A percentile compares a stretch with the other conserved stretches of the same genome.
These are phyloP conservation scores for Zoanthus solanderi DNA, from an alignment of 92 coral and sea anemone genomes.

Conservation along the genomic window DNA sequence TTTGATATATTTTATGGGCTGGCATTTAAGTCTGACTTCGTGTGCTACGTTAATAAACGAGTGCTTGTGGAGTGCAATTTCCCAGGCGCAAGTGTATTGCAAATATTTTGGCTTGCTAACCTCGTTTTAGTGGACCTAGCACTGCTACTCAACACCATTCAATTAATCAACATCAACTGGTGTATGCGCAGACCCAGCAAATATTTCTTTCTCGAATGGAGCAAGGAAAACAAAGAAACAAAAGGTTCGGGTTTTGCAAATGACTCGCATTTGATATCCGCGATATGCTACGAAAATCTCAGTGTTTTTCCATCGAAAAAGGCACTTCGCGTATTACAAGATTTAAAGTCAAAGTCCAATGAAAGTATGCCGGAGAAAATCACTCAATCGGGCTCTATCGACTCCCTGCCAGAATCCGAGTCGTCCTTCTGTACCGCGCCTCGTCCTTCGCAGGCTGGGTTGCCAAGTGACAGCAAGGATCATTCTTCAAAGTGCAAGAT, in stretches of 20 bases:
- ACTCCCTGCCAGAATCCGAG: constrained; percentile 36
- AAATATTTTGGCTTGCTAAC: constrained; percentile 69
- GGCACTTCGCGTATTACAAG: constrained; percentile 24
- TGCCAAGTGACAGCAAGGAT: constrained; percentile 6
- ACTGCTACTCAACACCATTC: constrained; percentile 68
- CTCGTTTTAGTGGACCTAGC: constrained; percentile 67
- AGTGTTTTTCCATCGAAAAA: constrained; percentile 57
- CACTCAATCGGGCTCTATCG: constrained; percentile 10
- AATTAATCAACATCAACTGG: constrained; percentile 73
- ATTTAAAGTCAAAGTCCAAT: background rate
- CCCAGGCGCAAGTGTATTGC: constrained; percentile 67
- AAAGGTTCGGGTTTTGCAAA: background rate
- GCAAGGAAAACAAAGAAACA: background rate
- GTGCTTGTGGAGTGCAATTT: constrained; percentile 68
- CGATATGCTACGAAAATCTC: constrained; percentile 76
- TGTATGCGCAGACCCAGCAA: constrained; percentile 68
- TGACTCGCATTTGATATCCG: constrained; percentile 80
- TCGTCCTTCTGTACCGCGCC: constrained; percentile 47
- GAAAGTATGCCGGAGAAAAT: background rate
- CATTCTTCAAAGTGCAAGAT: background rate
- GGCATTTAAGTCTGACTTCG: constrained; percentile 66
- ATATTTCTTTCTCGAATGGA: constrained; percentile 68
- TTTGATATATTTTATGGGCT: constrained; percentile 61
- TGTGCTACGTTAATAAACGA: constrained; percentile 79
- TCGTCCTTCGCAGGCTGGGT: constrained; percentile 43